Conservation (phyloP, 2,113 vertebrate genomes). For the Pithys albifrons region DNA sequence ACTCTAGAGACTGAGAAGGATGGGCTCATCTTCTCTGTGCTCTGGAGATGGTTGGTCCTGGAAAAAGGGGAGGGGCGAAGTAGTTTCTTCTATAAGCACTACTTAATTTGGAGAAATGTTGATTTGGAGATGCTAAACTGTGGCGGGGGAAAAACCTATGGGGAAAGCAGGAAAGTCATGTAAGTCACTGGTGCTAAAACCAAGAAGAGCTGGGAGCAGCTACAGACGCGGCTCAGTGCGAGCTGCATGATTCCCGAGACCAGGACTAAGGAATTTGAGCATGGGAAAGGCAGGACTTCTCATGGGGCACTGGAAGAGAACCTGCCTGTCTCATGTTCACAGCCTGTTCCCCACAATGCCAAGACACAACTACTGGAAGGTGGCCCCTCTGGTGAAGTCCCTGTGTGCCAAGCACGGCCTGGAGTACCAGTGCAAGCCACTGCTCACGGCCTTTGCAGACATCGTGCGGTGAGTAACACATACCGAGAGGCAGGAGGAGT, state of each 20-base stretch:
- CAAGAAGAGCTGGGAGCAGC: not conserved
- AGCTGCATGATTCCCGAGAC: not conserved
- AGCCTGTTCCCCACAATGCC: constrained; percentile 80
- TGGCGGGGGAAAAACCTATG: not conserved
- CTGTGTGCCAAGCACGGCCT: constrained; percentile 77
- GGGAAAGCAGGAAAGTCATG: not conserved
- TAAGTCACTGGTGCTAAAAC: not conserved
- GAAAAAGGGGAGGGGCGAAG: not conserved
- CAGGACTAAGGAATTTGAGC: not conserved
- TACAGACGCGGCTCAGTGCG: not conserved
- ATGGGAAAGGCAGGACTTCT: not conserved
- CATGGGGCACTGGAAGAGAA: not conserved
- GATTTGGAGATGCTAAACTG: not conserved
- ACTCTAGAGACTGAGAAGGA: not conserved
- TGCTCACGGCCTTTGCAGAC: constrained; percentile 75
- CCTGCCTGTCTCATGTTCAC: not conserved
- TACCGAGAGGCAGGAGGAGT: not conserved
- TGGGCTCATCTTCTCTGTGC: not conserved
- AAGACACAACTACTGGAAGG: constrained; percentile 79
- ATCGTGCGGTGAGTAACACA: constrained; percentile 73
- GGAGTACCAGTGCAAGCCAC: constrained; percentile 73
- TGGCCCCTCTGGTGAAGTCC: constrained; percentile 79
- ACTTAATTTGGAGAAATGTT: not conserved
- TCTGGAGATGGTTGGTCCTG: not conserved
- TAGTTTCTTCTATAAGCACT: not conserved